Evolutionary conservation across 2,888 invertebrate species (phyloP), one percentile per base, ranked within the genome.

Genomic region (Blastobasis lacticolella): DNA sequence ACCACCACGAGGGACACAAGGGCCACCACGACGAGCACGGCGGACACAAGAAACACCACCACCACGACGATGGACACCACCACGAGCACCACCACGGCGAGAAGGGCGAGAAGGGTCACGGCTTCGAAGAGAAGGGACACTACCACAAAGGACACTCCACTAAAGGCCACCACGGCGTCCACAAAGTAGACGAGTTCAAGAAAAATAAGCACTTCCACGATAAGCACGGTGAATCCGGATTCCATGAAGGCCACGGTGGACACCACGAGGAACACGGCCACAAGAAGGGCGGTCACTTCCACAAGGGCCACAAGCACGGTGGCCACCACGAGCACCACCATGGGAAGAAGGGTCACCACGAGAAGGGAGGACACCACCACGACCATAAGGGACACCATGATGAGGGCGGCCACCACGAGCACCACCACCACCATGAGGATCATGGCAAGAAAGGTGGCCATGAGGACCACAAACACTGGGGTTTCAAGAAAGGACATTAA

Each of bases 141-240:
- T 95, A 92, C 78, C 93, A 94, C 60, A 95, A 95, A 67, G 95
- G 95, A 0, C 95, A 95, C 81, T 93, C 92, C 63, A 95, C 94
- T 54, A 94, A 95, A 73, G 95, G 95, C 49, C 94, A 94, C 64
- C 95, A 95, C 71, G 93, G 94, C 60, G 90, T 95, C 1, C 94
- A 95, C 81, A 95, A 95, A 75, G 73, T 94, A 73, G 94, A 95
- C 76, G 95, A 95, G 75, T 94, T 91, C 81, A 94, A 94, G 73
- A 95, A 95, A 73, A 91, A 95, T 66, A 94, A 95, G 67, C 94
- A 95, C 73, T 95, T 94, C 91, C 94, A 92, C 75, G 94, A 95
- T 63, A 94, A 95, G 75, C 92, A 94, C 63, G 94, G 95, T 63
- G 93, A 94, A 60, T 91, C 91, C 50, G 94, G 94, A 0, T 91